phyloP scores from a whole-genome alignment of 1,140 invertebrate species.

The Melitaea cinxia region DNA sequence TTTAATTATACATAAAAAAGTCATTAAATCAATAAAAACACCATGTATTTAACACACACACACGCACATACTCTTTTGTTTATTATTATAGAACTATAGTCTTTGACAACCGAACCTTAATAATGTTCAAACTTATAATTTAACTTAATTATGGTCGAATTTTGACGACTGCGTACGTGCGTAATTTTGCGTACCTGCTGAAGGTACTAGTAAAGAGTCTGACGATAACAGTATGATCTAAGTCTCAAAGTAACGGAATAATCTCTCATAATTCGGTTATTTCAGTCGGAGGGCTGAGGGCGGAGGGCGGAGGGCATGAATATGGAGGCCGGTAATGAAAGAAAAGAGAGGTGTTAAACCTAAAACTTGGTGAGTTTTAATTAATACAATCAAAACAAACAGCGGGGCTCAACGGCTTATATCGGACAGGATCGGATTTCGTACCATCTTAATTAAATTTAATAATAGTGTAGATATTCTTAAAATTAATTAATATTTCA shows the following conservation, averaged over 20 bases:
- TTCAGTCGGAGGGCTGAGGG: slow-evolving; percentile 7
- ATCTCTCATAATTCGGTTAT: slow-evolving; percentile 26
- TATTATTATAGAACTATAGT: too few species aligned
- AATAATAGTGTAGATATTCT: too few species aligned
- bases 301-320: slow-evolving; percentile 22
- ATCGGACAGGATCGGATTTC: slow-evolving; percentile 21
- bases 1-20: too few species aligned
- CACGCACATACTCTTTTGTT: too few species aligned
- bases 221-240: background rate
- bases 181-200: too few species aligned
- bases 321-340: slow-evolving; percentile 36
- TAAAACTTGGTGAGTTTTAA: slow-evolving; percentile 34
- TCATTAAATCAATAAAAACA: too few species aligned
- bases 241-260: slow-evolving; percentile 19
- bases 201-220: background rate
- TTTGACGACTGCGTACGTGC: too few species aligned
- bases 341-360: slow-evolving; percentile 36
- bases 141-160: too few species aligned
- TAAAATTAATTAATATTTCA: background rate
- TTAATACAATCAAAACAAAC: slow-evolving; percentile 38
- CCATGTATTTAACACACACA: too few species aligned
- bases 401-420: slow-evolving; percentile 30
- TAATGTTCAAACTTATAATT: too few species aligned
- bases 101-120: too few species aligned
- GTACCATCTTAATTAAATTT: background rate